Evolutionary conservation across 2,113 vertebrate species (phyloP).

Genomic region (Cebus imitator): DNA sequence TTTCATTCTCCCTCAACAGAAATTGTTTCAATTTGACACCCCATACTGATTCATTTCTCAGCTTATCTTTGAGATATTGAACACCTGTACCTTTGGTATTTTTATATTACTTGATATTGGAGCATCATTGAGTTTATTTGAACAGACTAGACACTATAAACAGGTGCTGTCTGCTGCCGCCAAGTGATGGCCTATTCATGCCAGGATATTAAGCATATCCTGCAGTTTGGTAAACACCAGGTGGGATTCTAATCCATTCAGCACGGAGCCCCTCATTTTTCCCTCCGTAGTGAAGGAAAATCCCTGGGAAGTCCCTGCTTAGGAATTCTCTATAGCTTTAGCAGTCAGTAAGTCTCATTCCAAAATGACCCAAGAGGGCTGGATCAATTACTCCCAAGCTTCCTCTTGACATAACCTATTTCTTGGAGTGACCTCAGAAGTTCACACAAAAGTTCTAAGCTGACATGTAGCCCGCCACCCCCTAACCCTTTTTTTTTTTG

Average conservation of each 20-base stretch:
- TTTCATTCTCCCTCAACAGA: not conserved
- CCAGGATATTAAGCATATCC: constrained; percentile 72
- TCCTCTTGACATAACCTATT: not conserved
- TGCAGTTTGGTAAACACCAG: constrained; percentile 74
- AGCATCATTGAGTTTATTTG: not conserved
- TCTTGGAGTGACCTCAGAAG: not conserved
- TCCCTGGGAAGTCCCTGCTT: constrained; percentile 40
- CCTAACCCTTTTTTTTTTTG: not conserved
- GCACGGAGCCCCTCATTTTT: not conserved
- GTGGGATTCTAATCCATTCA: constrained; percentile 68
- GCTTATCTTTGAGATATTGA: not conserved
- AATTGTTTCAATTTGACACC: not conserved
- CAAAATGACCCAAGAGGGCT: not conserved
- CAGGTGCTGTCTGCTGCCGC: constrained; percentile 51
- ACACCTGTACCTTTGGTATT: not conserved
- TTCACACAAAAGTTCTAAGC: not conserved
- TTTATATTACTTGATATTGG: not conserved
- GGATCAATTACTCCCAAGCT: not conserved
- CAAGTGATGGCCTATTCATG: constrained; percentile 52
- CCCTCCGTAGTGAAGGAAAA: constrained; percentile 54
- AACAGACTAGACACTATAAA: not conserved
- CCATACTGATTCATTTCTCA: not conserved
- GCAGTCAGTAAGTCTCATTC: not conserved
- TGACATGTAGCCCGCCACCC: not conserved
- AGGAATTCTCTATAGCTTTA: constrained; percentile 45